phyloP scores from a whole-genome alignment of 2,113 vertebrate species.

The Psittacula cyanocephala region DNA sequence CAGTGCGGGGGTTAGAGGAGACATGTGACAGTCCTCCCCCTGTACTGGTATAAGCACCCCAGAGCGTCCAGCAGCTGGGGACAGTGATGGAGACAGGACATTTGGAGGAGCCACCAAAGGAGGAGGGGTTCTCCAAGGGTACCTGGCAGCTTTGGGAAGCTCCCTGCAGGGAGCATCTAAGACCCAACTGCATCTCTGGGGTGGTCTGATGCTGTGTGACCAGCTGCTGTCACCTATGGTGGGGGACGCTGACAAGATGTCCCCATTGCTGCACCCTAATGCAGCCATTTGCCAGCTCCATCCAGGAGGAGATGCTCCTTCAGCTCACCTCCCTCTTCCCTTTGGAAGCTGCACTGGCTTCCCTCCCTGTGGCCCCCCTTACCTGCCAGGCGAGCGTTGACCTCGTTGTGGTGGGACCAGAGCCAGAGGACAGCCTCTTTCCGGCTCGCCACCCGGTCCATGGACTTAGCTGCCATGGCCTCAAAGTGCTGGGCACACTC shows the following conservation, averaged over 20 bases:
- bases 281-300: neutral
- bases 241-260: fast-evolving
- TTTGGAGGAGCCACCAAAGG: neutral
- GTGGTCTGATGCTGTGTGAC: neutral
- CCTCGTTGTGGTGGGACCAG: conserved; percentile 89
- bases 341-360: fast-evolving
- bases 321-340: neutral
- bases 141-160: neutral
- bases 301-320: neutral
- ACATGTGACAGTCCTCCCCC: neutral
- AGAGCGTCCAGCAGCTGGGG: neutral
- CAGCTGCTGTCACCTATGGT: neutral
- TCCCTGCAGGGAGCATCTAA: neutral
- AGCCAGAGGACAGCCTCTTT: conserved; percentile 81
- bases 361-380: neutral
- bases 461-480: conserved; percentile 81
- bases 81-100: neutral
- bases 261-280: neutral
- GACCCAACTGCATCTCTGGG: neutral
- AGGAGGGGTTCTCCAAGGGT: neutral
- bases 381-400: conserved; percentile 91
- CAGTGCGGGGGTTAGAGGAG: neutral
- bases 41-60: fast-evolving
- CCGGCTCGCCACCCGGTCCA: conserved; percentile 63
- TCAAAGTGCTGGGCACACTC: conserved; percentile 87